Percentiles rank a stretch among this genome's conserved stretches.
Evolutionary conservation across 2,113 vertebrate species (phyloP).

Genomic region (Carettochelys insculpta): DNA sequence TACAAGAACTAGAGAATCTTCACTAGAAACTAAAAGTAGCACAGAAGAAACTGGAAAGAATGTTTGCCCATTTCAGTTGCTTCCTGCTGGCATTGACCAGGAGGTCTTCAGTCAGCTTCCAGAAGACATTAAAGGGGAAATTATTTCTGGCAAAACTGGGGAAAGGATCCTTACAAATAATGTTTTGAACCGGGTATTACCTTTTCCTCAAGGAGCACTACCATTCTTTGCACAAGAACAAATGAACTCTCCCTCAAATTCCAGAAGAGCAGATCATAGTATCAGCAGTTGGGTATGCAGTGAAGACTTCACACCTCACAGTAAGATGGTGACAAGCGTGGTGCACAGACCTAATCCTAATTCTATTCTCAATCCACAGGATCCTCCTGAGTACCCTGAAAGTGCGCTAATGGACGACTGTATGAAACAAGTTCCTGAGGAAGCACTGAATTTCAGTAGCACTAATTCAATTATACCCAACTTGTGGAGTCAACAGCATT

Average conservation of each 20-base stretch:
- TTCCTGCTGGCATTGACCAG: constrained; percentile 78
- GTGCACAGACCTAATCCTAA: not conserved
- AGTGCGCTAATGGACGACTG: not conserved
- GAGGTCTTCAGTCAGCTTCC: constrained; percentile 87
- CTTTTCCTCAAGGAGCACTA: constrained; percentile 22
- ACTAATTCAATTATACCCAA: not conserved
- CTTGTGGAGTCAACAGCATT: constrained; percentile 4
- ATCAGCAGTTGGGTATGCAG: accelerated
- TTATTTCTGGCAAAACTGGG: constrained; percentile 67
- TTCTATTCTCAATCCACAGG: not conserved
- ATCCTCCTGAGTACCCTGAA: not conserved
- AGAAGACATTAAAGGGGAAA: constrained; percentile 84
- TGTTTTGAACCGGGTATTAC: not conserved
- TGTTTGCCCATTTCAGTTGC: not conserved
- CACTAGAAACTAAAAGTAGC: not conserved
- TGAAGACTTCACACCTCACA: not conserved
- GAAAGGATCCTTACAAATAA: not conserved
- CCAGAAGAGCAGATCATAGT: not conserved
- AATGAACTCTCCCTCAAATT: not conserved
- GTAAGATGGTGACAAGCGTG: not conserved
- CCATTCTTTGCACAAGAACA: constrained; percentile 26
- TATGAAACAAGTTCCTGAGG: not conserved
- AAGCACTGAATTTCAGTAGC: not conserved
- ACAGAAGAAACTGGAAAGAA: not conserved
- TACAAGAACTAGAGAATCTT: not conserved